These are phyloP conservation scores for Erpetoichthys calabaricus DNA, from an alignment of 2,797 vertebrate species.

Conservation along the genomic window DNA sequence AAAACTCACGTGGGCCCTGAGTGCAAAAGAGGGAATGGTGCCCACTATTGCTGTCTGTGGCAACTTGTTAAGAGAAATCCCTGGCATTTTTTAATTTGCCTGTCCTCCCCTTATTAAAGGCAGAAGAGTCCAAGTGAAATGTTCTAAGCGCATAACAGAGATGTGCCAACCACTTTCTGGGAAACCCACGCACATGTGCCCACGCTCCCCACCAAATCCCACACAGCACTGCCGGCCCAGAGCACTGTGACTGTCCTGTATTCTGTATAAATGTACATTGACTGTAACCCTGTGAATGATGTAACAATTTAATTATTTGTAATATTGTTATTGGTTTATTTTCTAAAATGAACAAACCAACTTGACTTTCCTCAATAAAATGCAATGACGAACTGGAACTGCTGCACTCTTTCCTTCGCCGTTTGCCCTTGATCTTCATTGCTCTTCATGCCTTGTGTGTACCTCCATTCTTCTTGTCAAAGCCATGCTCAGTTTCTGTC, in stretches of 20 bases:
- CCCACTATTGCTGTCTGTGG: too few relatives aligned
- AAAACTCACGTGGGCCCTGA: too few relatives aligned
- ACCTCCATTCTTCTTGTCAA: too few relatives aligned
- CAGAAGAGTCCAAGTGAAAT: too few relatives aligned
- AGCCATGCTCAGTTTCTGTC: too few relatives aligned
- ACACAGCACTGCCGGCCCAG: slow-evolving; percentile 26
- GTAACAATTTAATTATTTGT: slow-evolving; percentile 78
- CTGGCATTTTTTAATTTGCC: too few relatives aligned
- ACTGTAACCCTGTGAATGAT: slow-evolving; percentile 64
- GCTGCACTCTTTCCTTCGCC: background rate
- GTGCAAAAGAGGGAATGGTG: too few relatives aligned
- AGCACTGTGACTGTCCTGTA: slow-evolving; percentile 61
- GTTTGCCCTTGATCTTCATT: background rate
- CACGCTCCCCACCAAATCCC: slow-evolving; percentile 6
- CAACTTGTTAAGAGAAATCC: too few relatives aligned
- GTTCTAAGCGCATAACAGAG: too few relatives aligned
- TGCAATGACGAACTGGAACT: slow-evolving; percentile 24
- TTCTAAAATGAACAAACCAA: slow-evolving; percentile 68
- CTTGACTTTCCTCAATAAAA: slow-evolving; percentile 67
- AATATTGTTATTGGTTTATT: slow-evolving; percentile 75
- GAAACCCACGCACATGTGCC: slow-evolving; percentile 8
- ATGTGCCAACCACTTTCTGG: slow-evolving; percentile 3
- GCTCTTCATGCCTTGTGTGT: too few relatives aligned
- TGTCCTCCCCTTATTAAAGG: too few relatives aligned
- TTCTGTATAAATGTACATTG: slow-evolving; percentile 72